A percentile compares a stretch with the other conserved stretches of the same genome.
phyloP scores from a whole-genome alignment of 2,113 vertebrate species.

The Pholis gunnellus region DNA sequence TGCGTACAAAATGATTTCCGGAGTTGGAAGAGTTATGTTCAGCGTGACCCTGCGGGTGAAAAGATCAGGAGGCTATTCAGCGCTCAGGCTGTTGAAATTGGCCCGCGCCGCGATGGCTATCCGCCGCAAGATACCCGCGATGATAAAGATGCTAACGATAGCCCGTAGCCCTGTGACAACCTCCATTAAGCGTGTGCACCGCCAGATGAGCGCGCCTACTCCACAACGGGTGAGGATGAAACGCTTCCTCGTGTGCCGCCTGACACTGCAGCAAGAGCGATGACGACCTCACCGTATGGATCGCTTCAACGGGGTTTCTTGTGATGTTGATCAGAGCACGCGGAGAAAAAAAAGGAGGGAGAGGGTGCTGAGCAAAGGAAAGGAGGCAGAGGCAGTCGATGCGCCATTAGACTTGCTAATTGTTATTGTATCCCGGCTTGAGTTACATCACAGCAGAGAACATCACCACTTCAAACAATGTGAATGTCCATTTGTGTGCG shows the following conservation, averaged over 20 bases:
- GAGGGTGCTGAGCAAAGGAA: constrained; percentile 36
- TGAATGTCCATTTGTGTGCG: background rate
- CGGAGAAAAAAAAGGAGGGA: constrained; percentile 1
- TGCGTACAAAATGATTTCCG: constrained; percentile 32
- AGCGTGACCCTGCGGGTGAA: constrained; percentile 12
- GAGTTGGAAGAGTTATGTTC: background rate
- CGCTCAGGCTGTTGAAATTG: constrained; percentile 27
- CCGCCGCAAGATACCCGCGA: constrained; percentile 33
- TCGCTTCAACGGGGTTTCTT: background rate
- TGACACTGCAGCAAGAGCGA: background rate
- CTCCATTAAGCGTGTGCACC: constrained; percentile 38
- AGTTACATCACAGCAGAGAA: background rate
- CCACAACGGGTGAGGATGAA: constrained; percentile 55
- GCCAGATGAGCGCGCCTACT: constrained; percentile 20
- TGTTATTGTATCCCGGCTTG: constrained; percentile 36
- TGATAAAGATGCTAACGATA: constrained; percentile 69
- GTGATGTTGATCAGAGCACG: constrained; percentile 31
- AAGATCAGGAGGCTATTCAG: constrained; percentile 24
- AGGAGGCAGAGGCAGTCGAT: constrained; percentile 39
- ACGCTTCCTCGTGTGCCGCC: constrained; percentile 15
- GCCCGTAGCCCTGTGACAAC: constrained; percentile 43
- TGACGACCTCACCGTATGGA: constrained; percentile 43
- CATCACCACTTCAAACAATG: background rate
- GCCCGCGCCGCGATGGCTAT: constrained; percentile 9
- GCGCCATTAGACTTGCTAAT: constrained; percentile 66